Percentiles rank a stretch among this genome's conserved stretches.
Conservation (phyloP, 2,113 vertebrate genomes). For the Loxodonta africana region DNA sequence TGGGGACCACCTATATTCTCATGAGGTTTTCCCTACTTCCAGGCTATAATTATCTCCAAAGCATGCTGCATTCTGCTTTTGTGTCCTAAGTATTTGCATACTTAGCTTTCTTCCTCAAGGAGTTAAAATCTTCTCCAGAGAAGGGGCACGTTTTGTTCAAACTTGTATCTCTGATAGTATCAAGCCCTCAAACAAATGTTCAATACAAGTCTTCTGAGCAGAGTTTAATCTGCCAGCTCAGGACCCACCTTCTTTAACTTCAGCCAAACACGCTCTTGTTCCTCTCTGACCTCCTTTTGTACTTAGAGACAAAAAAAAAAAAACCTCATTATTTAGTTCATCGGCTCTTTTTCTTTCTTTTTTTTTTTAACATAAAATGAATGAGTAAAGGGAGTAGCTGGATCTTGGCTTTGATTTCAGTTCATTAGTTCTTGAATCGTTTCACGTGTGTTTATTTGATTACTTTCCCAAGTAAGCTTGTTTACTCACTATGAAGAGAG, state of each 20-base stretch:
- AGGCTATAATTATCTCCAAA: not conserved
- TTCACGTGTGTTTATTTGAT: not conserved
- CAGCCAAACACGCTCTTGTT: not conserved
- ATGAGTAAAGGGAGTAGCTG: not conserved
- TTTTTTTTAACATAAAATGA: too few species aligned
- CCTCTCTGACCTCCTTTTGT: not conserved
- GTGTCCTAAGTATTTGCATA: not conserved
- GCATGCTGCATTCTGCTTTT: not conserved
- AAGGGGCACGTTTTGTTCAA: not conserved
- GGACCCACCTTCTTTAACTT: slow-evolving; percentile 44
- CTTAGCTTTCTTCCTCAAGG: not conserved
- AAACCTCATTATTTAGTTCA: not conserved
- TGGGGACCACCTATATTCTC: not conserved
- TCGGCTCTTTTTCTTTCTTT: not conserved
- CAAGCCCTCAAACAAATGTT: slow-evolving; percentile 16
- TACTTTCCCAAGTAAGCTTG: not conserved
- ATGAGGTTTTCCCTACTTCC: too few species aligned
- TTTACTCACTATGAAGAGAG: not conserved
- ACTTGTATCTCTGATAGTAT: slow-evolving; percentile 29
- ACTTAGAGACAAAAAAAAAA: not conserved
- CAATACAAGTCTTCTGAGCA: slow-evolving; percentile 24
- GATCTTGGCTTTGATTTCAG: not conserved
- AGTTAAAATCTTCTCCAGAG: slow-evolving; percentile 1
- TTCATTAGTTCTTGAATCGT: not conserved
- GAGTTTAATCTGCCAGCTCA: not conserved